phyloP scores from a whole-genome alignment of 2,113 vertebrate species.

The Hirundichthys speculiger region DNA sequence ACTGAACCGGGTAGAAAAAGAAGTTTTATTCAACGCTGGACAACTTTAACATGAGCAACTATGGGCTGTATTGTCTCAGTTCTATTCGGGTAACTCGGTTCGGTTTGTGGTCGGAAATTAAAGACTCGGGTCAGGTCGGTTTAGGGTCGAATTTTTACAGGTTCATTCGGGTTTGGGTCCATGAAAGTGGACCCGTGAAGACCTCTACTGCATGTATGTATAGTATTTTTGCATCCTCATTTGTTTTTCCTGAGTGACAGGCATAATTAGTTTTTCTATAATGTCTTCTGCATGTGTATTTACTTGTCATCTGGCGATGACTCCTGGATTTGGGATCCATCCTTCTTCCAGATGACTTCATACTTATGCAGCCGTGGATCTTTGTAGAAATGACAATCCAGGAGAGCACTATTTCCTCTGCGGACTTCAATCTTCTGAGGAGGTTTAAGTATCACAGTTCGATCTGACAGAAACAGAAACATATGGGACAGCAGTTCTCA shows the following conservation, averaged over 20 bases:
- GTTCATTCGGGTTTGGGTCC: too few species aligned
- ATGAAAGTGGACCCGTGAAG: too few species aligned
- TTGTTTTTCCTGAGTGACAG: background rate
- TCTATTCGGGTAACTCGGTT: too few species aligned
- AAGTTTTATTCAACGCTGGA: too few species aligned
- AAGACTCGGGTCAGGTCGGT: too few species aligned
- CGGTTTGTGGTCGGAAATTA: too few species aligned
- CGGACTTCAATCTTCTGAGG: conserved; percentile 58
- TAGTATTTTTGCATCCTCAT: too few species aligned
- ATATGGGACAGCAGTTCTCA: background rate
- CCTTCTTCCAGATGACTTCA: conserved; percentile 68
- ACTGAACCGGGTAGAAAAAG: too few species aligned
- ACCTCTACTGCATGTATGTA: too few species aligned
- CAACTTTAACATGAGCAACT: too few species aligned
- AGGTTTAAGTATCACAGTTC: conserved; percentile 71
- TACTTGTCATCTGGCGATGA: conserved; percentile 76
- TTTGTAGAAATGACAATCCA: conserved; percentile 72
- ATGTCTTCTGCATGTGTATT: conserved; percentile 24
- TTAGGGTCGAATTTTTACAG: too few species aligned
- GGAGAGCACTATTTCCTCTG: conserved; percentile 65
- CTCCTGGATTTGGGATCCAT: conserved; percentile 56
- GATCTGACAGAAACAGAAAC: conserved; percentile 66
- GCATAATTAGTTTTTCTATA: background rate
- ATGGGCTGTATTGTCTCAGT: too few species aligned
- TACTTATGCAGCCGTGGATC: conserved; percentile 46